Base-by-base conservation (phyloP, 2,888 invertebrate genomes). In the Trachelus tabidus region DNA sequence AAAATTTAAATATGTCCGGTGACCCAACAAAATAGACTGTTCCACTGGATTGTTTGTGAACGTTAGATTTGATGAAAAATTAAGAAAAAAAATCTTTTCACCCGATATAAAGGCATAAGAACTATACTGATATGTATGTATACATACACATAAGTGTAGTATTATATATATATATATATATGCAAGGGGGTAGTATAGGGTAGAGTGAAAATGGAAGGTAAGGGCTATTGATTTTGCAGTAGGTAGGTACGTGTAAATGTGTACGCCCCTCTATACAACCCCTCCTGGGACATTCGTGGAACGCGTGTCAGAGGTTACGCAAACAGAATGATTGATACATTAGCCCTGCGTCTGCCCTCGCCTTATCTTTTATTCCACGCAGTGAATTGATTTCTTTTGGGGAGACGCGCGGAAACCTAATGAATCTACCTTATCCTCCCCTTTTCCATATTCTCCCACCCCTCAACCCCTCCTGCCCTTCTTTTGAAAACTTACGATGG, bases 261-360 rank as follows among this genome's bases (percentile, higher is more conserved):
- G 15, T 34, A 34, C 12, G 23, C 37, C 34, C 73, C n/a, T 74
- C 31, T 34, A 12, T 69, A 33, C 33, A 73, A 30, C 40, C 30
- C 23, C 68, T 35, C 34, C 76, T 56, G 34, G 30, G 76, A 68
- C 68, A 78, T 80, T 78, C 76, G 73, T 69, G 77, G 77, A 84
- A 85, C 85, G 82, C 86, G 88, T 86, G 87, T 88, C 89, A 84
- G 85, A 87, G 90, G 88, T 89, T 89, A 89, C 87, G 88, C 84
- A 90, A 90, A 89, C 89, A 82, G 82, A 86, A 86, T 86, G 87
- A 82, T 78, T 78, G 78, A 78, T 78, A 78, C 78, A 86, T 86
- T 87, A 86, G 86, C 87, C 81, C 82, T 81, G 81, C 74, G 75
- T 76, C 69, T 56, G 71, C 73, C 76, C 56, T 73, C 73, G 69